These are phyloP conservation scores for Euplexia lucipara DNA, from an alignment of 2,888 invertebrate species.

Conservation along the genomic window DNA sequence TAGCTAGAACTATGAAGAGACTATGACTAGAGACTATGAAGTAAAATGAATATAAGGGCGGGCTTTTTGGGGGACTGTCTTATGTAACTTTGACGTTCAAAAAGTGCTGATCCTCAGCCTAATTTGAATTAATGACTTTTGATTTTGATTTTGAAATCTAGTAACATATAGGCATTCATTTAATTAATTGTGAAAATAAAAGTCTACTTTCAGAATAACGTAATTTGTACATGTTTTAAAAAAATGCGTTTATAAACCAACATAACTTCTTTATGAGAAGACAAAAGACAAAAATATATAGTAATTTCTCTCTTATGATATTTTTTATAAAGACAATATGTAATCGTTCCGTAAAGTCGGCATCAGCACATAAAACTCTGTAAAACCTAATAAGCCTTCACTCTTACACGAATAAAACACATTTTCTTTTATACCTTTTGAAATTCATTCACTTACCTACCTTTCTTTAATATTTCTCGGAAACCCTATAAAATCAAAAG, in stretches of 20 bases:
- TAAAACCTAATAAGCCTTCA: conserved; percentile 27
- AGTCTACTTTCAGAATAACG: neutral
- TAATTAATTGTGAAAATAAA: neutral
- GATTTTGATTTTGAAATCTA: too few relatives aligned
- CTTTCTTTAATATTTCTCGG: conserved; percentile 39
- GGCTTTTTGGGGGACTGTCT: too few relatives aligned
- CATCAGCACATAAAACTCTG: conserved; percentile 8
- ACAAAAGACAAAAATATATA: neutral
- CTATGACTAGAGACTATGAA: too few relatives aligned
- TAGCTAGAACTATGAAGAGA: too few relatives aligned
- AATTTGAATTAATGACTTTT: too few relatives aligned
- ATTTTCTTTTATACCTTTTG: conserved; percentile 38
- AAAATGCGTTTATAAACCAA: too few relatives aligned
- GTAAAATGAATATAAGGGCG: too few relatives aligned
- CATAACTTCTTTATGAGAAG: too few relatives aligned
- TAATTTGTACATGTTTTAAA: neutral
- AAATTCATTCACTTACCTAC: conserved; percentile 39
- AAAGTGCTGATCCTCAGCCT: too few relatives aligned
- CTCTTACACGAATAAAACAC: conserved; percentile 34
- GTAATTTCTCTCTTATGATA: neutral
- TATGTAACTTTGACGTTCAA: neutral
- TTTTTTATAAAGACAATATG: neutral
- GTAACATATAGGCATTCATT: neutral
- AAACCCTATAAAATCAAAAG: conserved; percentile 46
- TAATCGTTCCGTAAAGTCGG: conserved; percentile 12